These are phyloP conservation scores for Rhodinocichla rosea DNA, from an alignment of 2,113 vertebrate species.

Conservation along the genomic window DNA sequence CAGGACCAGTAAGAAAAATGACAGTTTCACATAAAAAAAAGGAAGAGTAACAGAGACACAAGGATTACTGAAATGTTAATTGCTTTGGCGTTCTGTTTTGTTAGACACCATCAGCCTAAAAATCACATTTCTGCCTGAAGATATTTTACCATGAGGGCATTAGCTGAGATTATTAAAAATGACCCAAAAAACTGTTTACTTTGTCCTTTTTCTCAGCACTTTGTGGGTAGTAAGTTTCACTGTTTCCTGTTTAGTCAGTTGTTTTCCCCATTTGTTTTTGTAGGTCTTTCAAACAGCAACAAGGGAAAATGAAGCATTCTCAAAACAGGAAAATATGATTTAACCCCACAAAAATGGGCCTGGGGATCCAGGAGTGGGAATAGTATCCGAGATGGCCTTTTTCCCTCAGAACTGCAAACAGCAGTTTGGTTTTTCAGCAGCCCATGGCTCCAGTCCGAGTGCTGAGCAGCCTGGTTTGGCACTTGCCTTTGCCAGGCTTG, in stretches of 20 bases:
- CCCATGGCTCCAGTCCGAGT: background rate
- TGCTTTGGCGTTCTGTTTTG: conserved; percentile 44
- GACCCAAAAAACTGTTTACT: background rate
- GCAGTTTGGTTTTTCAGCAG: background rate
- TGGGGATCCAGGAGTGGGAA: conserved; percentile 32
- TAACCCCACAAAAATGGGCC: conserved; percentile 64
- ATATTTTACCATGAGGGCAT: background rate
- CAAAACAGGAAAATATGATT: conserved; percentile 66
- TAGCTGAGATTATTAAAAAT: conserved; percentile 8
- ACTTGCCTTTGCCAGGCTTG: background rate
- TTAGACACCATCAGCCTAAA: conserved; percentile 37
- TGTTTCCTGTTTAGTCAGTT: conserved; percentile 66
- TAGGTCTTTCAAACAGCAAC: conserved; percentile 49
- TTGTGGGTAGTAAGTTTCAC: conserved; percentile 39
- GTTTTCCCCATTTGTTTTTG: conserved; percentile 59
- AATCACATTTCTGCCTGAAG: conserved; percentile 25
- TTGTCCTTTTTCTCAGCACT: conserved; percentile 49
- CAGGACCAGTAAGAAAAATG: conserved; percentile 50
- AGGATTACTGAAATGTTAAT: conserved; percentile 46
- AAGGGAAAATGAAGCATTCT: conserved; percentile 50
- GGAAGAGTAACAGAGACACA: conserved; percentile 5
- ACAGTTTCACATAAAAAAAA: conserved; percentile 35
- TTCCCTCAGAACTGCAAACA: background rate
- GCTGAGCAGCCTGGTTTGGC: background rate
- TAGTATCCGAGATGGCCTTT: background rate